These are phyloP conservation scores for Chaenogobius annularis DNA, from an alignment of 2,113 vertebrate species.

Conservation along the genomic window DNA sequence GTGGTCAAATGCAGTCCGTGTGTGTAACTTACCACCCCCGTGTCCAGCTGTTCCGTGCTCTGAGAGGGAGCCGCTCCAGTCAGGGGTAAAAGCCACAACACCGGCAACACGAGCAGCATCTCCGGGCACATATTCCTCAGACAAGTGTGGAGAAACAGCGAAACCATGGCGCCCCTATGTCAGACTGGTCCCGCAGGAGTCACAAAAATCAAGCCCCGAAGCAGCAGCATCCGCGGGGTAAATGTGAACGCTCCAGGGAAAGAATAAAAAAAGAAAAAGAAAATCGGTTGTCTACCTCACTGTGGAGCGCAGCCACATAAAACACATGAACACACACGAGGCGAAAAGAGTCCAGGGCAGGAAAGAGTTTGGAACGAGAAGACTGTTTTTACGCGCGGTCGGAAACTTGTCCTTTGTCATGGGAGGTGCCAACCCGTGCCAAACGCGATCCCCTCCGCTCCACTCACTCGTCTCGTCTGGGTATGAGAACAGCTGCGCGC, in stretches of 20 bases:
- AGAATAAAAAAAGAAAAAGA: not conserved
- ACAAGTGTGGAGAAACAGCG: conserved; percentile 50
- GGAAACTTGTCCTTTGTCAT: conserved; percentile 15
- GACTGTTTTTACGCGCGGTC: not conserved
- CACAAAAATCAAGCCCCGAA: conserved; percentile 36
- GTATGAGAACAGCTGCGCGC: conserved; percentile 50
- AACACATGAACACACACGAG: not conserved
- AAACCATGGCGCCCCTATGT: conserved; percentile 56
- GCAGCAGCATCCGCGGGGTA: conserved; percentile 56
- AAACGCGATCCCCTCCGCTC: conserved; percentile 23
- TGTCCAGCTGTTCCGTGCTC: conserved; percentile 81
- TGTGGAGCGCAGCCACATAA: conserved; percentile 44
- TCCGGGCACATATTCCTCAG: conserved; percentile 70
- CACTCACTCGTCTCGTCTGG: conserved; percentile 27
- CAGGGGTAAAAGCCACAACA: conserved; percentile 66
- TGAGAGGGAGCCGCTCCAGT: conserved; percentile 74
- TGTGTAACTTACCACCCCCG: conserved; percentile 85
- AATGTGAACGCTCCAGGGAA: conserved; percentile 30
- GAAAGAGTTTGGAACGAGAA: not conserved
- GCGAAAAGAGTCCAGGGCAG: not conserved
- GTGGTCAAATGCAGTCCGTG: not conserved
- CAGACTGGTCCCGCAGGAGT: conserved; percentile 61
- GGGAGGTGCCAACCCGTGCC: conserved; percentile 26
- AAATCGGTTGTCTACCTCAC: conserved; percentile 56
- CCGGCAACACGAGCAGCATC: conserved; percentile 66